Conservation (phyloP, 2,113 vertebrate species). For the Calcarius ornatus region DNA sequence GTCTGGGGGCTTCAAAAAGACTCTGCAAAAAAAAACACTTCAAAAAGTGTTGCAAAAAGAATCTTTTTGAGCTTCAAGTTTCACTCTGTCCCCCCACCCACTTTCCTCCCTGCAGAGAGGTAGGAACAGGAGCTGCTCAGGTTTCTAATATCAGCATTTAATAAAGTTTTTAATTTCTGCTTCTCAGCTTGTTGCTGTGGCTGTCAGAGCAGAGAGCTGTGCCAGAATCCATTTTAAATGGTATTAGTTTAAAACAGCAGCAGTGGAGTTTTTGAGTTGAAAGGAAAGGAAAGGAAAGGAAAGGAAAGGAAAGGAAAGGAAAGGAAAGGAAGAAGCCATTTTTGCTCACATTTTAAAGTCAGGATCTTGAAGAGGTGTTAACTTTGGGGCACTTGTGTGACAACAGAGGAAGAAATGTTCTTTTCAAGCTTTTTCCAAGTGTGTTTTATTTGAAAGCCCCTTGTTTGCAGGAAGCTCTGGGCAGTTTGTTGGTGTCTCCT, state of each 20-base stretch:
- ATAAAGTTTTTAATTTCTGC: neutral
- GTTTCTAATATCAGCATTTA: neutral
- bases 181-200: neutral
- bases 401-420: neutral
- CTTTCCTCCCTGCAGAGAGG: neutral
- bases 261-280: neutral
- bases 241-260: neutral
- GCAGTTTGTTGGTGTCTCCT: neutral
- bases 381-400: neutral
- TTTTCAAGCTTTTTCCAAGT: neutral
- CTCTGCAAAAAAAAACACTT: too few relatives aligned
- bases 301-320: neutral
- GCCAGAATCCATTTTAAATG: neutral
- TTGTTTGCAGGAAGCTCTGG: neutral
- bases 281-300: too few relatives aligned
- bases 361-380: neutral
- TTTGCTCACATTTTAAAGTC: neutral
- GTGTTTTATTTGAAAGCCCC: neutral
- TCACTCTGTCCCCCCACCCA: rapidly evolving
- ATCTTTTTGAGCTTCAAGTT: neutral
- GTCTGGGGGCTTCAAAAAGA: neutral
- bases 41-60: neutral
- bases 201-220: neutral
- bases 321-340: neutral
- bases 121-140: neutral